Evolutionary conservation across 2,888 invertebrate genomes (phyloP), one percentile per base, ranked within the genome.

Genomic region (Chloromyia formosa): DNA sequence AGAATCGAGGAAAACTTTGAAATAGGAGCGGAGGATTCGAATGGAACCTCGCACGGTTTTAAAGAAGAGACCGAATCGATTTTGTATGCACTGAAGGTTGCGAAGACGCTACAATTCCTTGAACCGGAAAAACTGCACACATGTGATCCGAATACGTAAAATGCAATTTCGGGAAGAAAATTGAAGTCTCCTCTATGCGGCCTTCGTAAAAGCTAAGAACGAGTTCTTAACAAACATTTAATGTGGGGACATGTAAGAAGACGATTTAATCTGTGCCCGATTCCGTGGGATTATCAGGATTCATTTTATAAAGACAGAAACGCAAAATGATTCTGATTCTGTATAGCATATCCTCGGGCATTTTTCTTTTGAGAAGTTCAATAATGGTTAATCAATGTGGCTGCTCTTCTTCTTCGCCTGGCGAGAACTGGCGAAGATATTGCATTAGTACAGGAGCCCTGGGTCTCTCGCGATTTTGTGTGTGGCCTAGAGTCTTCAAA

Each of bases 61-160:
- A 58, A 56, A 22, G 69, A 58, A 20, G 53, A 35, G 60, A 69
- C 54, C 53, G 64, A 74, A 76, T 74, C 64, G 74, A 76, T 76
- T 76, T 71, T 71, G 71, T 74, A 74, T 76, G 76, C 76, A 76
- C 64, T 53, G 64, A 74, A 74, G 74, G 71, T 74, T 74, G 73
- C 71, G 35, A 69, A 68, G 74, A 64, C 61, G 58, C 56, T 58
- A 54, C 72, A 74, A 62, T 71, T 66, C 54, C 66, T 45, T 72
- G 76, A 74, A 74, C 76, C 74, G 74, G 74, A 76, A 76, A 76
- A 76, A 76, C 74, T 74, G 35, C 71, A 74, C 62, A 69, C 60
- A 75, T 76, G 76, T 76, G 76, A 66, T 72, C 54, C 45, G 76
- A 74, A 76, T 76, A 73, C 73, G 61, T 73, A 68, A 73, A 73